A percentile compares a stretch with the other conserved stretches of the same genome.
These are phyloP conservation scores for Sebastes vulpes DNA, from an alignment of 2,797 vertebrate genomes.

Conservation along the genomic window DNA sequence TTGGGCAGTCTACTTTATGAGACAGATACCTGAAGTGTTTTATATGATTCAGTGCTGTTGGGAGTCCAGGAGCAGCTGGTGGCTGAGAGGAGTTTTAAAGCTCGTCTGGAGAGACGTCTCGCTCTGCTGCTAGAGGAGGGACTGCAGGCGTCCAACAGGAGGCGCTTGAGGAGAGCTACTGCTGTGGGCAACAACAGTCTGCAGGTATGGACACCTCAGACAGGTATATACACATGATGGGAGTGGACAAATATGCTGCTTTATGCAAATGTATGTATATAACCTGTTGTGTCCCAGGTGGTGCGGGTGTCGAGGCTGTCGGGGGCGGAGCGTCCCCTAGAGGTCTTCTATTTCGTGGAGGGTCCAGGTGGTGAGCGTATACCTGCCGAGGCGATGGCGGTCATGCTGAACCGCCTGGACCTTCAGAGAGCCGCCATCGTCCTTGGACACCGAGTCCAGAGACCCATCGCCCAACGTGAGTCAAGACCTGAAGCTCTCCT, in stretches of 20 bases:
- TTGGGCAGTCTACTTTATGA: too few relatives aligned
- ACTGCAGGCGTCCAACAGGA: constrained; percentile 77
- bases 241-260: too few relatives aligned
- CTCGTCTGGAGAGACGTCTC: constrained; percentile 93
- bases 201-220: constrained; percentile 83
- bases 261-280: too few relatives aligned
- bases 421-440: constrained; percentile 96
- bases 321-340: constrained; percentile 89
- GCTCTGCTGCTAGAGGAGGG: constrained; percentile 93
- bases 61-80: constrained; percentile 91
- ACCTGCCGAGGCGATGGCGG: constrained; percentile 87
- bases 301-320: constrained; percentile 90
- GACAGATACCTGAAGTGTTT: too few relatives aligned
- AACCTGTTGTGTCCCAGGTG: constrained; percentile 82
- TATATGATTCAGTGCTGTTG: constrained; percentile 91
- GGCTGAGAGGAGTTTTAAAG: constrained; percentile 91
- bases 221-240: neutral
- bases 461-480: constrained; percentile 94
- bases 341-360: constrained; percentile 96
- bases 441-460: constrained; percentile 93
- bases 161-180: constrained; percentile 93
- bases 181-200: constrained; percentile 90
- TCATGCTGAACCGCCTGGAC: constrained; percentile 92
- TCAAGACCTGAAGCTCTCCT: neutral
- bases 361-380: constrained; percentile 90